These are phyloP conservation scores for Anguilla obscura DNA, from an alignment of 2,797 vertebrate species.

Conservation along the genomic window DNA sequence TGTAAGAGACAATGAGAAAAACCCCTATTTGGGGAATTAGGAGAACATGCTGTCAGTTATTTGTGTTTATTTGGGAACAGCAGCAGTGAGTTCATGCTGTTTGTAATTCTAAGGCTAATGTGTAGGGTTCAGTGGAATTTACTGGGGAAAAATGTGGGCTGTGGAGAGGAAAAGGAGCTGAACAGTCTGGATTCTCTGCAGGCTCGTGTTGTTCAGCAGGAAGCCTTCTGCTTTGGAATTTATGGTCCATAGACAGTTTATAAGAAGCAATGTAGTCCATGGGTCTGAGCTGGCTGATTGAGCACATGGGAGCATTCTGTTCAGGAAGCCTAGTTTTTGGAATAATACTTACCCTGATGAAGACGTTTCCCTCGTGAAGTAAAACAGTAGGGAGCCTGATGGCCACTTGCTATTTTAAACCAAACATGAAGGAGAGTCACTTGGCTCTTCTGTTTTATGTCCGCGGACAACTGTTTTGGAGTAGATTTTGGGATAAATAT, in stretches of 20 bases:
- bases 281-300: slow-evolving; percentile 82
- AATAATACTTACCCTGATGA: slow-evolving; percentile 92
- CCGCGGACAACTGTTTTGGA: neutral
- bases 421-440: slow-evolving; percentile 74
- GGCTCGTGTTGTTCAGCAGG: slow-evolving; percentile 79
- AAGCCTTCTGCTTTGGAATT: slow-evolving; percentile 87
- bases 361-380: slow-evolving; percentile 89
- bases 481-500: slow-evolving; percentile 4
- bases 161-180: slow-evolving; percentile 52
- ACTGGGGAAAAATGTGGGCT: neutral
- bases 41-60: neutral
- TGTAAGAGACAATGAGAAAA: neutral
- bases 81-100: neutral
- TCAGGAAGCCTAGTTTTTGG: slow-evolving; percentile 89
- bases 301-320: slow-evolving; percentile 84
- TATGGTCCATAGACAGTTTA: slow-evolving; percentile 98
- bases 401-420: slow-evolving; percentile 84
- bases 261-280: slow-evolving; percentile 94
- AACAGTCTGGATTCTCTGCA: slow-evolving; percentile 74
- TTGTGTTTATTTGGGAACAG: neutral
- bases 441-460: slow-evolving; percentile 60
- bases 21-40: neutral
- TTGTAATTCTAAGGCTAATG: slow-evolving; percentile 12
- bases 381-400: slow-evolving; percentile 89
- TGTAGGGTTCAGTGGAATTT: slow-evolving; percentile 14